A percentile compares a stretch with the other conserved stretches of the same genome.
Conservation (phyloP, 2,888 invertebrate species). For the Escarpia spicata region DNA sequence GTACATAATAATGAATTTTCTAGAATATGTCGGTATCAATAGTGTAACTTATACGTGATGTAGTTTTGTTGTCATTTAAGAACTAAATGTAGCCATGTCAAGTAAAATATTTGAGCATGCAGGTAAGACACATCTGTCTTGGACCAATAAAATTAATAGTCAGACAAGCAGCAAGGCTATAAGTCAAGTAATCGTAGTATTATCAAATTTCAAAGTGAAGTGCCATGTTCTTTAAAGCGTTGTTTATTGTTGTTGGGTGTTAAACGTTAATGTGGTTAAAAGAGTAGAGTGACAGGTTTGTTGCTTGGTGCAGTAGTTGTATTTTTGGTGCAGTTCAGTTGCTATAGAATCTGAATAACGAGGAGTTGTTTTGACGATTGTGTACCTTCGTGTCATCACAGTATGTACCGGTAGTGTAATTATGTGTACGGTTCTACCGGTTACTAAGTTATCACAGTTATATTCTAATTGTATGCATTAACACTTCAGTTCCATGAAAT, state of each 20-base stretch:
- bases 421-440: too few relatives aligned
- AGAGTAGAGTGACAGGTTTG: not conserved
- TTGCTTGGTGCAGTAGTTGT: not conserved
- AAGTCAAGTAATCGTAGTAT: not conserved
- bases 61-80: not conserved
- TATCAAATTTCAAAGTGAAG: not conserved
- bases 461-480: too few relatives aligned
- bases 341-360: not conserved
- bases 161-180: not conserved
- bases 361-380: too few relatives aligned
- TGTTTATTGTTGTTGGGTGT: not conserved
- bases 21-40: not conserved
- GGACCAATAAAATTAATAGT: not conserved
- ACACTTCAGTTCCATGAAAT: too few relatives aligned
- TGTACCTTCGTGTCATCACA: too few relatives aligned
- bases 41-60: not conserved
- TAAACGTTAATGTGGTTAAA: not conserved
- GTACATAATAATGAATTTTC: not conserved
- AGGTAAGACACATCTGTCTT: not conserved
- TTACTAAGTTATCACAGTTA: too few relatives aligned
- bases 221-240: not conserved
- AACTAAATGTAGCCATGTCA: not conserved
- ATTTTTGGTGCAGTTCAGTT: not conserved
- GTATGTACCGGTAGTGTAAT: too few relatives aligned
- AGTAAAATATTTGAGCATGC: not conserved